Conservation (phyloP, 2,888 invertebrate species). For the Tortrix viridana region DNA sequence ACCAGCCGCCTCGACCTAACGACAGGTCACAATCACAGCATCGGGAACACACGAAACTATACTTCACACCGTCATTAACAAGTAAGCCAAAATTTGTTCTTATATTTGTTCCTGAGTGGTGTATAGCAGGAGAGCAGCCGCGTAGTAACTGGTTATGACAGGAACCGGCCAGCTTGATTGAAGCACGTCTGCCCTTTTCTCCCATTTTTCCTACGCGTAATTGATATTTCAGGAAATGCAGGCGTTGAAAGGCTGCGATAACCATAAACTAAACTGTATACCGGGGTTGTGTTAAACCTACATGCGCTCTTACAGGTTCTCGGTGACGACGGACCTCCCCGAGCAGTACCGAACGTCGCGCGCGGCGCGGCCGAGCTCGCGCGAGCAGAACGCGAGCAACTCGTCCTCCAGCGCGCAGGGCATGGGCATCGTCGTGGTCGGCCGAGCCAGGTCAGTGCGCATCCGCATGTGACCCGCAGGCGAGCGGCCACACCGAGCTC, state of each 20-base stretch:
- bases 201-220: too few relatives aligned
- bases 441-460: conserved; percentile 82
- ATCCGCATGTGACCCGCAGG: neutral
- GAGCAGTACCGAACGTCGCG: conserved; percentile 85
- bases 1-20: too few relatives aligned
- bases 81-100: too few relatives aligned
- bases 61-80: too few relatives aligned
- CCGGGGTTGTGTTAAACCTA: too few relatives aligned
- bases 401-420: conserved; percentile 83
- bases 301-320: conserved; percentile 77
- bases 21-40: too few relatives aligned
- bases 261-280: too few relatives aligned
- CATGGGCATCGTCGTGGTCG: conserved; percentile 92
- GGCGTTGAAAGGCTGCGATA: neutral
- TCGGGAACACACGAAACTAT: too few relatives aligned
- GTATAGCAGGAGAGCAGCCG: too few relatives aligned
- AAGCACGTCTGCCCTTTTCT: neutral
- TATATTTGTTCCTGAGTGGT: too few relatives aligned
- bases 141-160: too few relatives aligned
- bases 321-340: conserved; percentile 87
- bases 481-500: conserved; percentile 88
- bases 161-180: too few relatives aligned
- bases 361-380: conserved; percentile 62
- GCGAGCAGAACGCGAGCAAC: conserved; percentile 73
- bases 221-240: neutral